These are phyloP conservation scores for Cosmorhoe ocellata DNA, from an alignment of 2,888 invertebrate genomes.

Conservation along the genomic window DNA sequence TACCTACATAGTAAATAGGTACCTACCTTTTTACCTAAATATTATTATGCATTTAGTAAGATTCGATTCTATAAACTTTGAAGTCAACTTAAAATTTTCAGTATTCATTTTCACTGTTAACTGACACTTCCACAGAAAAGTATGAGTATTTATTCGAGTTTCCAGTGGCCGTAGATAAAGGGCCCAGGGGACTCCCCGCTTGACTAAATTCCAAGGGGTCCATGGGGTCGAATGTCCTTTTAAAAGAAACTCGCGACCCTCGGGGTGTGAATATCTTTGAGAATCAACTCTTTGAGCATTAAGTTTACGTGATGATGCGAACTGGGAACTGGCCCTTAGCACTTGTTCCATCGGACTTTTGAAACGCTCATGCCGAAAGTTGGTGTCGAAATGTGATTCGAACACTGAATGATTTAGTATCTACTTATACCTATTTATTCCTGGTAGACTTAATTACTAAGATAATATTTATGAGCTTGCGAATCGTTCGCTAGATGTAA, in stretches of 20 bases:
- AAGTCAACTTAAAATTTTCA: no score
- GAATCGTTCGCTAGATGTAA: no score
- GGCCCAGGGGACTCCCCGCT: constrained; percentile 68
- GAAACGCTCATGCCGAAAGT: no score
- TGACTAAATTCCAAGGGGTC: constrained; percentile 73
- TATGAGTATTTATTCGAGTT: constrained; percentile 59
- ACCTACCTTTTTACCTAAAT: no score
- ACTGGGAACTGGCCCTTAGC: not conserved
- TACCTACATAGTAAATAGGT: no score
- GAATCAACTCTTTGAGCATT: constrained; percentile 39
- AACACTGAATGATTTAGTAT: no score
- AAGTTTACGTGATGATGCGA: constrained; percentile 11
- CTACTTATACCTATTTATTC: no score
- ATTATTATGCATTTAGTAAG: no score
- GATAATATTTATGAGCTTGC: no score
- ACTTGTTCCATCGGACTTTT: not conserved
- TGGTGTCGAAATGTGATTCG: no score
- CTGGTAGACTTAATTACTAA: no score
- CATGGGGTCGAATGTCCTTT: constrained; percentile 71
- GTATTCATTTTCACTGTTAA: constrained; percentile 6
- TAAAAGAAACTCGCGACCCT: constrained; percentile 72
- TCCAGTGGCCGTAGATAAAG: constrained; percentile 64
- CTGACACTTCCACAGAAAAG: constrained; percentile 9
- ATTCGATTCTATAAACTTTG: no score
- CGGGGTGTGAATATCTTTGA: constrained; percentile 72